phyloP scores from a whole-genome alignment of 1,140 invertebrate species.

The Sogatella furcifera region DNA sequence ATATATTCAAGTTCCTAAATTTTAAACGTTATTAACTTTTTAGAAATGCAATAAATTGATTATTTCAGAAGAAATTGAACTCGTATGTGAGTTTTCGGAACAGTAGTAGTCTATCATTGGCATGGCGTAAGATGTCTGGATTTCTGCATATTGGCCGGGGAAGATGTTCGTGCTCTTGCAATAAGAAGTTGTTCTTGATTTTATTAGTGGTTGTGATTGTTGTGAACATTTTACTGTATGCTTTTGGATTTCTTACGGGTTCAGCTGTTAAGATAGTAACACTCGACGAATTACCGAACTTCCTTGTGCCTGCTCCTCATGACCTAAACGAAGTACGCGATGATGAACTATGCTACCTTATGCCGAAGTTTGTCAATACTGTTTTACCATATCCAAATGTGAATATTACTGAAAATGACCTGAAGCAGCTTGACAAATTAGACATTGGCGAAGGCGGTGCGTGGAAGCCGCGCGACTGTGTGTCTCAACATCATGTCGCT shows the following conservation, averaged over 20 bases:
- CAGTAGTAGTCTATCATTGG: no score
- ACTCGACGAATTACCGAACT: constrained; percentile 4
- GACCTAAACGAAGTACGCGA: neutral
- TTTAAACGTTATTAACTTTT: no score
- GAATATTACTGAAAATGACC: neutral
- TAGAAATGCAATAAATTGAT: no score
- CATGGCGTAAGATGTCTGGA: neutral
- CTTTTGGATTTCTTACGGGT: neutral
- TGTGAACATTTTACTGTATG: constrained; percentile 1
- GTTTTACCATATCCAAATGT: neutral
- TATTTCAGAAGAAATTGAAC: no score
- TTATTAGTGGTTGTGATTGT: neutral
- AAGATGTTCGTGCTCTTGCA: neutral
- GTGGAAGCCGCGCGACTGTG: constrained; percentile 60
- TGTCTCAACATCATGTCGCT: constrained; percentile 64
- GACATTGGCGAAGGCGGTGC: constrained; percentile 44
- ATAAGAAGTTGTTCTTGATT: neutral
- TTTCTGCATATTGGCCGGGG: neutral
- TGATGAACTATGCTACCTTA: constrained; percentile 6
- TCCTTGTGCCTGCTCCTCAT: constrained; percentile 6
- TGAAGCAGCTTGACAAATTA: constrained; percentile 9
- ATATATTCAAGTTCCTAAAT: no score
- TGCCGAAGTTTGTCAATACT: constrained; percentile 3
- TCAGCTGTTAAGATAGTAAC: constrained; percentile 4
- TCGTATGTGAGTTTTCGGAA: no score